Conservation (phyloP, 2,113 vertebrate species). For the Siphamia tubifer region DNA sequence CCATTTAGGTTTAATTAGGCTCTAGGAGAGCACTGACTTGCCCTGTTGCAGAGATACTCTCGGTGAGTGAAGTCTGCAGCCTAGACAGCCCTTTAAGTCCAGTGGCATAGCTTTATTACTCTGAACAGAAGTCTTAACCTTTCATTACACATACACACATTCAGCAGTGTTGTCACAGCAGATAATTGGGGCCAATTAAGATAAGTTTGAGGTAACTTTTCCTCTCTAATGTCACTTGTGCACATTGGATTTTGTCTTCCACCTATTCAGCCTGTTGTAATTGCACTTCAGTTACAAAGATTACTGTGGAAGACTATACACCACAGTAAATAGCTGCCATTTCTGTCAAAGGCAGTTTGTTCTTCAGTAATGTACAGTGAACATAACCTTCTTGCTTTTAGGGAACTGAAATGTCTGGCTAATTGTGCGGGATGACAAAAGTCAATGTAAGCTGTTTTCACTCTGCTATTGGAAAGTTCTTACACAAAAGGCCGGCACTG, state of each 20-base stretch:
- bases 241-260: slow-evolving; percentile 28
- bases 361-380: neutral
- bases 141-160: slow-evolving; percentile 41
- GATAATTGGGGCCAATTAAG: slow-evolving; percentile 71
- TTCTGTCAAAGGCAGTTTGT: slow-evolving; percentile 5
- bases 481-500: slow-evolving; percentile 22
- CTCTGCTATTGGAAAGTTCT: slow-evolving; percentile 9
- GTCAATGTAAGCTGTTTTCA: slow-evolving; percentile 16
- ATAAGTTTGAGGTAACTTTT: slow-evolving; percentile 47
- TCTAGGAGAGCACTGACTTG: neutral
- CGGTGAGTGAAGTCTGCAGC: slow-evolving; percentile 3
- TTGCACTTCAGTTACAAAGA: slow-evolving; percentile 31
- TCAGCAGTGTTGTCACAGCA: slow-evolving; percentile 26
- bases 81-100: slow-evolving; percentile 13
- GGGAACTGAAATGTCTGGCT: slow-evolving; percentile 13
- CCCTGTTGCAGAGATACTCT: neutral
- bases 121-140: slow-evolving; percentile 63
- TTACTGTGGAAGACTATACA: slow-evolving; percentile 1
- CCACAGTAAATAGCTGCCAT: slow-evolving; percentile 14
- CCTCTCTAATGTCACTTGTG: slow-evolving; percentile 38
- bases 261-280: slow-evolving; percentile 40
- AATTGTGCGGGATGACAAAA: slow-evolving; percentile 36
- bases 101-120: slow-evolving; percentile 48
- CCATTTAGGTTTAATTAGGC: slow-evolving; percentile 12
- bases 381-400: neutral